Conservation (phyloP, 2,113 vertebrate genomes). For the Myiagra hebetior region DNA sequence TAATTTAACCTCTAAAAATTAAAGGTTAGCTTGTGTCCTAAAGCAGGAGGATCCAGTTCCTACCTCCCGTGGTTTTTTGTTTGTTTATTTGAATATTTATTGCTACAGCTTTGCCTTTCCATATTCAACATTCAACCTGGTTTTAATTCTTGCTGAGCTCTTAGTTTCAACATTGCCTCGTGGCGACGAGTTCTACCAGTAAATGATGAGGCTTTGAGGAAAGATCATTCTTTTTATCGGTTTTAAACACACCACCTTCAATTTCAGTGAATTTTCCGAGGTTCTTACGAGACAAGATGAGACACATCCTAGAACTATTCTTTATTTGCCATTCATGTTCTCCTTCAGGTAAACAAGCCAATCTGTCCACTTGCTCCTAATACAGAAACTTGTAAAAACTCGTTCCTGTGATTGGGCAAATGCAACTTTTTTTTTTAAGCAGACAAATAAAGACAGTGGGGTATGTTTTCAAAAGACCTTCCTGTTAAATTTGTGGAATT, state of each 20-base stretch:
- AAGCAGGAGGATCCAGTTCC: not conserved
- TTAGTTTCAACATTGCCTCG: conserved; percentile 23
- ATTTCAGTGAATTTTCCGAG: conserved; percentile 39
- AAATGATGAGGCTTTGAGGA: conserved; percentile 34
- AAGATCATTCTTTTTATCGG: conserved; percentile 20
- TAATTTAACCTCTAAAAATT: not conserved
- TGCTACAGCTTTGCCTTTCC: not conserved
- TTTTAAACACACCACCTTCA: conserved; percentile 38
- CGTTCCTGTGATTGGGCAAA: not conserved
- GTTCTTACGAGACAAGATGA: conserved; percentile 21
- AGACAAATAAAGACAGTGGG: not conserved
- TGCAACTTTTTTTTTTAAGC: not conserved
- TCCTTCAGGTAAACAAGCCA: conserved; percentile 45
- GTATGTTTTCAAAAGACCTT: not conserved
- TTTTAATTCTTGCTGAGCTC: conserved; percentile 49
- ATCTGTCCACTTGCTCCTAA: conserved; percentile 5
- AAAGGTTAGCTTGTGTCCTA: not conserved
- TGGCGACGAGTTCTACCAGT: not conserved
- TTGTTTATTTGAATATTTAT: conserved; percentile 29
- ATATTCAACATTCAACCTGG: not conserved
- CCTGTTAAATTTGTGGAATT: not conserved
- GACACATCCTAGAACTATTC: conserved; percentile 24
- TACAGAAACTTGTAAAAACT: conserved; percentile 37
- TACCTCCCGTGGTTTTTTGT: not conserved
- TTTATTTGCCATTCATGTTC: conserved; percentile 36